Conservation (phyloP, 1,140 invertebrate species). For the Cydia fagiglandana region DNA sequence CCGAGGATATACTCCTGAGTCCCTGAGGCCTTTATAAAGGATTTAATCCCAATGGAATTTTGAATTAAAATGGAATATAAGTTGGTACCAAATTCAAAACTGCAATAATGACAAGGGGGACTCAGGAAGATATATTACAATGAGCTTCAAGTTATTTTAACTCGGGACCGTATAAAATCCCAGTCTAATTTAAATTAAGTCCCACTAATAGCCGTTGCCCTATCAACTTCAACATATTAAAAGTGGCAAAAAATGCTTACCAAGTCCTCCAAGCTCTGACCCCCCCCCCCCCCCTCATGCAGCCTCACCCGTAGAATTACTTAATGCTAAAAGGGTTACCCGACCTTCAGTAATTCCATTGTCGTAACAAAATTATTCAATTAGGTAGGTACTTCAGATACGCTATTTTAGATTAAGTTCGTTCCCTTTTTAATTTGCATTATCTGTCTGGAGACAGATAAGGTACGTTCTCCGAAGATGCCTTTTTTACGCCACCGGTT, state of each 20-base stretch:
- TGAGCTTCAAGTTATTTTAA: not conserved
- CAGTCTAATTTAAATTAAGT: constrained; percentile 19
- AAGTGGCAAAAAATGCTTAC: constrained; percentile 22
- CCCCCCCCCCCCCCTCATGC: too few species aligned
- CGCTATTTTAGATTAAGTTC: constrained; percentile 32
- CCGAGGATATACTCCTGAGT: too few species aligned
- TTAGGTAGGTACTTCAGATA: constrained; percentile 21
- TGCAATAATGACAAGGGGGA: too few species aligned
- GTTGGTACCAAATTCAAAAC: too few species aligned
- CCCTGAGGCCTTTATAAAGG: too few species aligned
- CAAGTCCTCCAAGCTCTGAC: not conserved
- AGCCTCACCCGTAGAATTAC: constrained; percentile 6
- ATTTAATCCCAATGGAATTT: too few species aligned
- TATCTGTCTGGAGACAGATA: constrained; percentile 14
- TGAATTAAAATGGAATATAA: too few species aligned
- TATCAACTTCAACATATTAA: not conserved
- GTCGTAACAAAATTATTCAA: constrained; percentile 32
- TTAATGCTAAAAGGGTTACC: constrained; percentile 32
- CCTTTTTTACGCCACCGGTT: constrained; percentile 21
- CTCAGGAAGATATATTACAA: too few species aligned
- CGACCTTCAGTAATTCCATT: constrained; percentile 27
- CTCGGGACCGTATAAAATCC: not conserved
- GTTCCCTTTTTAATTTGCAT: constrained; percentile 27
- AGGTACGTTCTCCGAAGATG: constrained; percentile 4
- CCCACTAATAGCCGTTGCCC: constrained; percentile 1